phyloP scores from a whole-genome alignment of 2,888 invertebrate genomes.

The Tetrapedia diversipes region DNA sequence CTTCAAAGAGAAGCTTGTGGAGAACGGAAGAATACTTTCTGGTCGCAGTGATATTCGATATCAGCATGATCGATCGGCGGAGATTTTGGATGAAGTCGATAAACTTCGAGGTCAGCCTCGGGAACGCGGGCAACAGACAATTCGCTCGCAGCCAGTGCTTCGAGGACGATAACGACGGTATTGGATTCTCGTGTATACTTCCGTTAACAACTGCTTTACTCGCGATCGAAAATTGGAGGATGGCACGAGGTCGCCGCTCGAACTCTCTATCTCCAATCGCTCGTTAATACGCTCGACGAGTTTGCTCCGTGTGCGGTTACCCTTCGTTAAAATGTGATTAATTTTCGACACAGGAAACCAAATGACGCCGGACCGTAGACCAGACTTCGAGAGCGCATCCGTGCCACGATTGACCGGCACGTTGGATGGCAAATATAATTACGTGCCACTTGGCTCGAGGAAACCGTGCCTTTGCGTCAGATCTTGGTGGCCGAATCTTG shows the following conservation, averaged over 20 bases:
- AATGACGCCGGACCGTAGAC: constrained; percentile 56
- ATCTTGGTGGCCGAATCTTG: constrained; percentile 87
- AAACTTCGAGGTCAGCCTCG: constrained; percentile 88
- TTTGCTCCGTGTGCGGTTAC: background rate
- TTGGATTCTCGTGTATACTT: constrained; percentile 1
- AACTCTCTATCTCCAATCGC: constrained; percentile 2
- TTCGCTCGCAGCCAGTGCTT: constrained; percentile 71
- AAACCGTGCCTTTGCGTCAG: constrained; percentile 88
- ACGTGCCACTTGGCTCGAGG: constrained; percentile 83
- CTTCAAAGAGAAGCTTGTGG: constrained; percentile 80
- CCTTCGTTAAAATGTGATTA: constrained; percentile 40
- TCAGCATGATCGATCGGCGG: constrained; percentile 87
- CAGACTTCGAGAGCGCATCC: constrained; percentile 79
- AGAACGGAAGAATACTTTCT: constrained; percentile 86
- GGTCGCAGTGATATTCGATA: constrained; percentile 87
- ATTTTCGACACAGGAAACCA: constrained; percentile 73
- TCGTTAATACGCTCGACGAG: constrained; percentile 32
- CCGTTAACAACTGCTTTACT: background rate
- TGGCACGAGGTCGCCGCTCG: background rate
- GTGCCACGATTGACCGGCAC: constrained; percentile 82
- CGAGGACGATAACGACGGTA: constrained; percentile 49
- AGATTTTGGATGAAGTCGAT: constrained; percentile 84
- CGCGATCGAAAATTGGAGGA: background rate
- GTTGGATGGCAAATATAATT: constrained; percentile 83
- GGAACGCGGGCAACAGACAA: constrained; percentile 84